Base-by-base conservation (phyloP, 1,140 invertebrate genomes). In the Drosophila varians region DNA sequence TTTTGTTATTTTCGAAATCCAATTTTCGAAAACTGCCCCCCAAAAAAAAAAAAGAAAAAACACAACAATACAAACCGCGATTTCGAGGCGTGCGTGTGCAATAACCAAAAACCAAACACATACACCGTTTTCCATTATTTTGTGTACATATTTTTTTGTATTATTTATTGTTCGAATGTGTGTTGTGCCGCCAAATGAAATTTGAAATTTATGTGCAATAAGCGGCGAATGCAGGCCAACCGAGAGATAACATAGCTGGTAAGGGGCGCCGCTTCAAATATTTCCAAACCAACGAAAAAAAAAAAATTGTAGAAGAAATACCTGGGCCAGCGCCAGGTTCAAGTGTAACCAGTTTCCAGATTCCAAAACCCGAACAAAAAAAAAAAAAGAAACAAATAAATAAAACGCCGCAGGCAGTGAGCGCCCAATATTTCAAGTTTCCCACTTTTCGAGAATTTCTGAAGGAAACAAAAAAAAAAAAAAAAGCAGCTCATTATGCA, bases 321-420 rank as follows among this genome's bases (percentile, higher is more conserved):
- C 23, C 46, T 48, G 31, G 51, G 51, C 49, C 28, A 56, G 47
- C 42, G 69, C 64, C 80, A 86, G 80, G 82, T 86, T 86, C 82
- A 86, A 86, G 80, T 86, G 82, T 82, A 86, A 86, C 80, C 80
- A 86, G 80, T 86, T 86, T 72, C 75, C 77, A 71, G 60, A 54
- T 65, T 72, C 53, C 58, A 23, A 64, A n/a, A n/a, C n/a, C 14
- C 4, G 25, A 42, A 34, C n/a, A 40, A 34, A 61, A 54, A 47
- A 61, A 23, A 53, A 51, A 26, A 55, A 54, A 34, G 16, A 16
- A 14, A n/a, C n/a, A n/a, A n/a, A n/a, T n/a, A n/a, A 46, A 38
- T 45, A 71, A 56, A 62, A 51, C 42, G 43, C 60, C 60, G 49
- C 65, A 42, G 66, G 49, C 65, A 38, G 48, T 45, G 56, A 34